phyloP scores from a whole-genome alignment of 2,888 invertebrate genomes.

The Ctenicera cuprea region DNA sequence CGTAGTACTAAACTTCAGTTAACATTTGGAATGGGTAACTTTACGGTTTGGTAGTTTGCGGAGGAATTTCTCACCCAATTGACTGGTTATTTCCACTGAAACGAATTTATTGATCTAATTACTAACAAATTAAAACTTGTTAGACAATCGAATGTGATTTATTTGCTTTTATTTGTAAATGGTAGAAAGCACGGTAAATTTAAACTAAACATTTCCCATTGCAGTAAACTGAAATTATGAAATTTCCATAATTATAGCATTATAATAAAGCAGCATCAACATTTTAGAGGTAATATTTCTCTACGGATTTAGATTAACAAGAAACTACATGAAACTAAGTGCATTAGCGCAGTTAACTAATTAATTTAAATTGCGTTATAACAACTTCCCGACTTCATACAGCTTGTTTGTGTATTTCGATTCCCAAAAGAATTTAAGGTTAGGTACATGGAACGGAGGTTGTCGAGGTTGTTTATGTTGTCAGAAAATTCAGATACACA shows the following conservation, averaged over 20 bases:
- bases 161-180: too few relatives aligned
- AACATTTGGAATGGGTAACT: too few relatives aligned
- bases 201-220: too few relatives aligned
- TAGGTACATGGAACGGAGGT: slow-evolving; percentile 9
- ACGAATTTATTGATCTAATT: too few relatives aligned
- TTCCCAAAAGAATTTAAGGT: slow-evolving; percentile 23
- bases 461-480: background rate
- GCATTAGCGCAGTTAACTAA: slow-evolving; percentile 38
- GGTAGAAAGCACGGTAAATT: too few relatives aligned
- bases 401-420: slow-evolving; percentile 21
- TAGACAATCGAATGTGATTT: too few relatives aligned
- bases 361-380: slow-evolving; percentile 38
- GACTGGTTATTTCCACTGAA: too few relatives aligned
- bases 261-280: background rate
- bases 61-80: too few relatives aligned
- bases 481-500: too few relatives aligned
- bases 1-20: too few relatives aligned
- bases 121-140: too few relatives aligned
- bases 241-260: background rate
- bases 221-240: background rate
- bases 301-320: slow-evolving; percentile 16
- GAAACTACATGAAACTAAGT: slow-evolving; percentile 36
- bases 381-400: slow-evolving; percentile 31
- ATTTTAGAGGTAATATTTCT: slow-evolving; percentile 12
- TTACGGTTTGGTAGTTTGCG: too few relatives aligned